Evolutionary conservation across 2,797 vertebrate genomes (phyloP).

Genomic region (Phalloptychus januarius): DNA sequence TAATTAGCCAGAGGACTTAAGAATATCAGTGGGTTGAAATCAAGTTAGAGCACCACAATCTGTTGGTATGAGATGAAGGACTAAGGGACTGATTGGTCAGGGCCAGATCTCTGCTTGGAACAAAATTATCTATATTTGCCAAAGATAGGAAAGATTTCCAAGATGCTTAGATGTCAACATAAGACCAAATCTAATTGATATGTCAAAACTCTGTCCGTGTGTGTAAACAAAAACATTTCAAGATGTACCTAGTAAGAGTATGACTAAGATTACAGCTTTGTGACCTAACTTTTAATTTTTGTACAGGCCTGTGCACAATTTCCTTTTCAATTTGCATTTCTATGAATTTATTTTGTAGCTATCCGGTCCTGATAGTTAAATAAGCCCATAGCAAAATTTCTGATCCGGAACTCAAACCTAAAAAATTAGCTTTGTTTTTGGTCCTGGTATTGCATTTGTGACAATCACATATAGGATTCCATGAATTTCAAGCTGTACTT

Average conservation of each 20-base stretch:
- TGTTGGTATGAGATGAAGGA: slow-evolving; percentile 20
- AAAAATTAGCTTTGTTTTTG: not conserved
- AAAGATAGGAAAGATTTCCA: not conserved
- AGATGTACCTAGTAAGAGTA: not conserved
- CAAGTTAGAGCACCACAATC: slow-evolving; percentile 32
- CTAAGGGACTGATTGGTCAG: slow-evolving; percentile 17
- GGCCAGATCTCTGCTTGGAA: slow-evolving; percentile 14
- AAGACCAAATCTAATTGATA: not conserved
- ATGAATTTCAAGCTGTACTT: not conserved
- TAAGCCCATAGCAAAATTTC: not conserved
- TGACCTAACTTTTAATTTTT: not conserved
- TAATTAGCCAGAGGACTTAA: slow-evolving; percentile 55
- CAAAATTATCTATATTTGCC: slow-evolving; percentile 14
- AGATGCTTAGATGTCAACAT: not conserved
- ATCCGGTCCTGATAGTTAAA: not conserved
- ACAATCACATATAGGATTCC: not conserved
- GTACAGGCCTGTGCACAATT: no score
- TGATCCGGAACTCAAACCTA: not conserved
- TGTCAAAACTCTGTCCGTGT: not conserved
- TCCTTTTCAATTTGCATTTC: not conserved
- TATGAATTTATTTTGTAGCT: not conserved
- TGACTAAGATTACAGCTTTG: no score
- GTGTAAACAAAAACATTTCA: not conserved
- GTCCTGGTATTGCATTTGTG: not conserved
- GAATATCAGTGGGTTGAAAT: slow-evolving; percentile 33